A percentile compares a stretch with the other conserved stretches of the same genome.
These are phyloP conservation scores for Stenurella melanura DNA, from an alignment of 2,888 invertebrate genomes.

Conservation along the genomic window DNA sequence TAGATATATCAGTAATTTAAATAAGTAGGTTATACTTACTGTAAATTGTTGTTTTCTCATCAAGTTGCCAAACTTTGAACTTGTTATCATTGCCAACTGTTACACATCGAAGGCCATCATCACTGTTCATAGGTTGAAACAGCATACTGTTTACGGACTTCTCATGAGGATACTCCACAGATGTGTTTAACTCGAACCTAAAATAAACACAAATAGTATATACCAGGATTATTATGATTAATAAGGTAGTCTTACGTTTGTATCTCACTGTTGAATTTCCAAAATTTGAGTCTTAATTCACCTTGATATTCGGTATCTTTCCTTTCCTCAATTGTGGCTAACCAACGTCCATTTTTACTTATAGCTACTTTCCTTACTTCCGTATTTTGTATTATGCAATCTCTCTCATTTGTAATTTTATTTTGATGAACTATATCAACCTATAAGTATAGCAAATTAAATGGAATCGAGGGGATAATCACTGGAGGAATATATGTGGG, in stretches of 20 bases:
- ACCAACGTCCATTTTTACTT: constrained; percentile 81
- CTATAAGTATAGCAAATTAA: constrained; percentile 68
- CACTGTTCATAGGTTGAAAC: constrained; percentile 76
- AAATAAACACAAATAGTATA: constrained; percentile 55
- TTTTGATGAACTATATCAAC: constrained; percentile 84
- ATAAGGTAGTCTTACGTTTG: constrained; percentile 75
- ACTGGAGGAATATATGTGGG: no score
- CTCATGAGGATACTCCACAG: constrained; percentile 83
- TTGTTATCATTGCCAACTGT: constrained; percentile 81
- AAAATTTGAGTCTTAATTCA: constrained; percentile 85
- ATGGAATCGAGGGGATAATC: no score
- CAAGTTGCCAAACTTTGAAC: constrained; percentile 83
- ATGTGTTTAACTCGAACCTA: constrained; percentile 83
- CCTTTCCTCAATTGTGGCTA: constrained; percentile 82
- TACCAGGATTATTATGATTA: not conserved
- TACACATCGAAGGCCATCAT: constrained; percentile 76
- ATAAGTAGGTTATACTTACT: constrained; percentile 68
- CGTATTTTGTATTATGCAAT: constrained; percentile 78
- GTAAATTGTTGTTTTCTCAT: constrained; percentile 76
- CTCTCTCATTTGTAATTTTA: constrained; percentile 79
- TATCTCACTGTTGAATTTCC: constrained; percentile 77
- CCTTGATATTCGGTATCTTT: constrained; percentile 75
- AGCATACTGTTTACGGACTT: constrained; percentile 76
- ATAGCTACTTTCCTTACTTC: constrained; percentile 82
- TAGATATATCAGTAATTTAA: not conserved